Percentiles rank a stretch among this genome's conserved stretches.
Evolutionary conservation across 2,888 invertebrate species (phyloP).

Genomic region (Alloplasta piceator): DNA sequence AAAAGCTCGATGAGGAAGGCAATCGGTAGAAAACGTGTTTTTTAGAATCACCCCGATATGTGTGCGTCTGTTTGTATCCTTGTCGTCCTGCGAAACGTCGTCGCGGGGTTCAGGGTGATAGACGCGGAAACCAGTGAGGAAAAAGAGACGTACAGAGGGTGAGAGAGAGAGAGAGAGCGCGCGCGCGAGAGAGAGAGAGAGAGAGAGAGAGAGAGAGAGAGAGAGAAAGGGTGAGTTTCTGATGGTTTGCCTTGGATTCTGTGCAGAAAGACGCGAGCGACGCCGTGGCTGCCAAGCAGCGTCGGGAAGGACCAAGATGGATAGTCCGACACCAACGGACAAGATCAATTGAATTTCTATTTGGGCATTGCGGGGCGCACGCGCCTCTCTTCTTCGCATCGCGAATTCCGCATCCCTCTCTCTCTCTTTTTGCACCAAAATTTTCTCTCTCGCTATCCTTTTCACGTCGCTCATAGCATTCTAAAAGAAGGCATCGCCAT

Average conservation of each 20-base stretch:
- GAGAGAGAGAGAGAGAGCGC: background rate
- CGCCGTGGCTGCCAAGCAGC: conserved; percentile 75
- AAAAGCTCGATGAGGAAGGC: no score
- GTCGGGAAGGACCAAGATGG: conserved; percentile 84
- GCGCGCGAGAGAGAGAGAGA: conserved; percentile 18
- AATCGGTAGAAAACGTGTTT: no score
- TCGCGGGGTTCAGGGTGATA: conserved; percentile 73
- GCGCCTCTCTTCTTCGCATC: conserved; percentile 58
- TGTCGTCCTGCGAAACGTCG: conserved; percentile 72
- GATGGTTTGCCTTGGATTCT: conserved; percentile 31
- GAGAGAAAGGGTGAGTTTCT: conserved; percentile 8
- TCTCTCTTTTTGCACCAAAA: conserved; percentile 19
- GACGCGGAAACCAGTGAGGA: conserved; percentile 77
- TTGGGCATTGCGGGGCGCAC: conserved; percentile 80
- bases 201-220: conserved; percentile 16
- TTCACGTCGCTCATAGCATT: conserved; percentile 42
- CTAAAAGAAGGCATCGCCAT: conserved; percentile 33
- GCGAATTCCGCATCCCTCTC: conserved; percentile 42
- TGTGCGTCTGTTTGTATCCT: background rate
- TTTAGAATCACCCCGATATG: no score
- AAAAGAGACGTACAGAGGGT: background rate
- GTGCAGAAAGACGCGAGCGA: conserved; percentile 57
- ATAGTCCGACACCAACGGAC: conserved; percentile 84
- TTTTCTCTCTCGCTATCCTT: conserved; percentile 42
- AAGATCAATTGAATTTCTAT: conserved; percentile 86